phyloP scores from a whole-genome alignment of 2,888 invertebrate species.

The Tupiocoris notatus region DNA sequence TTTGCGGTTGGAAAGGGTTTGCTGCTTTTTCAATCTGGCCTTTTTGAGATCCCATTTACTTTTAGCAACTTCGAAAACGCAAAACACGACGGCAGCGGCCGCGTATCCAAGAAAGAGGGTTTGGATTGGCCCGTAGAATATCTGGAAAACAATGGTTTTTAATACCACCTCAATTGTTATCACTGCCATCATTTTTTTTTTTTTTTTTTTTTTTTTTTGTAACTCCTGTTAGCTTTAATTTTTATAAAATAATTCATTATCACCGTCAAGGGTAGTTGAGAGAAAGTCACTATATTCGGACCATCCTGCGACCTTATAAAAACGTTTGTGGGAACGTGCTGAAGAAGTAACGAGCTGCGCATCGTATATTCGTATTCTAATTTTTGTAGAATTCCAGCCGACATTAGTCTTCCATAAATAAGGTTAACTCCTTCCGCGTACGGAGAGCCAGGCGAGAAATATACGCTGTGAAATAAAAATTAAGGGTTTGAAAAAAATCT shows the following conservation, averaged over 20 bases:
- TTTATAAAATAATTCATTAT: no score
- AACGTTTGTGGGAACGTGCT: background rate
- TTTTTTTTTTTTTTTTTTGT: no score
- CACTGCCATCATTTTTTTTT: no score
- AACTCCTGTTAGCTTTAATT: no score
- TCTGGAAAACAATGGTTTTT: no score
- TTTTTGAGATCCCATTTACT: background rate
- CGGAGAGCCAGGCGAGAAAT: conserved; percentile 1
- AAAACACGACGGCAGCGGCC: background rate
- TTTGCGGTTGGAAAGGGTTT: no score
- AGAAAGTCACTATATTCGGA: background rate
- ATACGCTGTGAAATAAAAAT: background rate
- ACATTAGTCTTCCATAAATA: background rate
- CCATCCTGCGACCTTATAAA: background rate
- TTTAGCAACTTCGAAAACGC: background rate
- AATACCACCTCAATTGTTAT: no score
- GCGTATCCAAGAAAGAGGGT: background rate
- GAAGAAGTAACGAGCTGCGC: background rate
- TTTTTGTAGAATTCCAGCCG: conserved; percentile 3
- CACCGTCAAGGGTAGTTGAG: background rate
- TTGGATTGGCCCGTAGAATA: background rate
- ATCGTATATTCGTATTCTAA: conserved; percentile 1
- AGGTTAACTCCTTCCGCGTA: conserved; percentile 3
- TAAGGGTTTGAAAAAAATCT: no score
- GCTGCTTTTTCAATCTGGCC: background rate